Evolutionary conservation across 2,888 invertebrate genomes (phyloP), one percentile per base, ranked within the genome.

Genomic region (Eretmocerus hayati): DNA sequence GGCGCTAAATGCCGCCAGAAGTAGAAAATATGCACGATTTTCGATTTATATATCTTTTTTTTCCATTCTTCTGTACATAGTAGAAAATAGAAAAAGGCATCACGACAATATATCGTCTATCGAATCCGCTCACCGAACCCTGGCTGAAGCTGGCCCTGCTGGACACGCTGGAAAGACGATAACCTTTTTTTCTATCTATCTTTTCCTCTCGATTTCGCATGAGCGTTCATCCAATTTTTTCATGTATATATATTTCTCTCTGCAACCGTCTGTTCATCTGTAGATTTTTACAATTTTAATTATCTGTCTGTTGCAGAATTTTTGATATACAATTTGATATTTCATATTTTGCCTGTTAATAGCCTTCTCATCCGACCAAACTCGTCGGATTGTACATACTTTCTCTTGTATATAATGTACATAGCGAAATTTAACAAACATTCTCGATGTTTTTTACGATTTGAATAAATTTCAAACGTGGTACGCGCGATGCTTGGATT

Each of bases 81-180:
- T 26, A n/a, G n/a, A n/a, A n/a, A 6, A 26, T 26, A 26, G 11
- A 26, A 26, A 26, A 11, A 6, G 26, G 11, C 26, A 6, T 26
- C 26, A 26, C 26, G 26, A 26, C 26, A 6, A 58, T 38, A 9
- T 38, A 21, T 48, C 39, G 48, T 50, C 47, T 53, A 42, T 37
- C 45, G 31, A 44, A 31, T 51, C 15, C 46, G 47, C 56, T 60
- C 59, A 59, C 60, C 60, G 59, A 59, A 54, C 57, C 58, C 57
- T 60, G 60, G 59, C 53, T 53, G 50, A 47, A 37, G 53, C 60
- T 60, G 58, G 56, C 56, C 55, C 58, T 58, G 60, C 60, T 60
- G 59, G 59, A 60, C 53, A 59, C 46, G 53, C 50, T 53, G 53
- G 50, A 53, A 50, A 45, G 49, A 33, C 47, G 50, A 53, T 31